Base-by-base conservation (phyloP, 64 coral and sea anemone genomes). In the Trachythela sp. region DNA sequence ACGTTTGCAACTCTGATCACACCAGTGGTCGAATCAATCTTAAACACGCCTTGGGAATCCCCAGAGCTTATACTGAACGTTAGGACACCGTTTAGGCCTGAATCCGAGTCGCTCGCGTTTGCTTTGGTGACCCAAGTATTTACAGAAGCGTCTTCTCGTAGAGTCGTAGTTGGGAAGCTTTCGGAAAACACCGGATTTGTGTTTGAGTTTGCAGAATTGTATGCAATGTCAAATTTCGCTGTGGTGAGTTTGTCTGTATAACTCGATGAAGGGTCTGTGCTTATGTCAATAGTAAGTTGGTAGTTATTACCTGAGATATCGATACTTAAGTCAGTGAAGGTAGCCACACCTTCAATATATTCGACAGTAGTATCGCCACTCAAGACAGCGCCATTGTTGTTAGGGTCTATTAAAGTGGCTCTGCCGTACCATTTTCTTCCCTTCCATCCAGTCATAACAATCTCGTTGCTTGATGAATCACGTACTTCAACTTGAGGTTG, bases 371-470 rank as follows among this genome's bases (percentile, higher is more conserved):
- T 45, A 11, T 4, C 42, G 86, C 83, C 24, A 85, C 94, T 54
- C 95, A 93, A 86, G 92, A 94, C 0, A 97, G 52, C 39, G 92
- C 80, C 94, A 8, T 91, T 51, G 39, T 89, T 93, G 26, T 50
- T 71, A 14, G 18, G 42, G 42, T 45, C 54, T 7, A 89, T 87
- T 24, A 94, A 49, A 7, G 88, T 64, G 4, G 89, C 92, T 13
- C 1, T 83, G 18, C 87, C 60, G 22, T 85, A 14, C 96, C 96
- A 99, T 22, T 39, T 26, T 17, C 96, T 86, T 91, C 91, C 91
- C 87, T 95, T 94, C 96, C 96, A 99, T 36, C 96, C 96, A 0
- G 96, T 99, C 70, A 95, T 99, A 24, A 36, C 40, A 18, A 95
- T 91, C 58, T 93, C 87, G 1, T 95, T 41, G 18, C 89, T 93